Evolutionary conservation across 2,113 vertebrate species (phyloP).

Genomic region (Herpetotheres cachinnans): DNA sequence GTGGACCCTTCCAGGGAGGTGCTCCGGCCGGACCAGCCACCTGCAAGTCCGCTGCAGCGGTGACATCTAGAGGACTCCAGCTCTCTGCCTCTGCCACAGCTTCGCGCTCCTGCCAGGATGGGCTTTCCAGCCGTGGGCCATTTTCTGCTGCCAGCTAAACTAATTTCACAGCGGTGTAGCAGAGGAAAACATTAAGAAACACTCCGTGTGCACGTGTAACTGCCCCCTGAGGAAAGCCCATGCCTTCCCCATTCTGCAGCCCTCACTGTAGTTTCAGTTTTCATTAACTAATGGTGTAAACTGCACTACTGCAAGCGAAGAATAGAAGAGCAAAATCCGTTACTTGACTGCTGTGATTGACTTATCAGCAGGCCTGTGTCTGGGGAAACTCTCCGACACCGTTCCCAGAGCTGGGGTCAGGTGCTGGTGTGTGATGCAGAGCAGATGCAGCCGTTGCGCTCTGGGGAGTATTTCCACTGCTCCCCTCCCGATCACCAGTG

Average conservation of each 20-base stretch:
- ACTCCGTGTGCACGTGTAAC: fast-evolving
- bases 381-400: background rate
- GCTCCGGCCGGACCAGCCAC: background rate
- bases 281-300: background rate
- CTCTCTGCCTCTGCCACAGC: background rate
- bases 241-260: background rate
- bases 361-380: background rate
- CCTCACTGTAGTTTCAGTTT: background rate
- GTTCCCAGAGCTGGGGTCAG: background rate
- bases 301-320: fast-evolving
- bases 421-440: background rate
- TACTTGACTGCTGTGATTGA: background rate
- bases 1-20: background rate
- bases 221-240: background rate
- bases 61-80: conserved; percentile 55
- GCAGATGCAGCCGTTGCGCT: background rate
- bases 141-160: background rate
- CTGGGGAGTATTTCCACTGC: background rate
- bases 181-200: background rate
- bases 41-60: background rate
- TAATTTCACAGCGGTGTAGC: background rate
- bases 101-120: background rate
- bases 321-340: background rate
- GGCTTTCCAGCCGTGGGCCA: background rate
- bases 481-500: fast-evolving